These are phyloP conservation scores for Leptatherina wallacei DNA, from an alignment of 2,797 vertebrate species.

Conservation along the genomic window DNA sequence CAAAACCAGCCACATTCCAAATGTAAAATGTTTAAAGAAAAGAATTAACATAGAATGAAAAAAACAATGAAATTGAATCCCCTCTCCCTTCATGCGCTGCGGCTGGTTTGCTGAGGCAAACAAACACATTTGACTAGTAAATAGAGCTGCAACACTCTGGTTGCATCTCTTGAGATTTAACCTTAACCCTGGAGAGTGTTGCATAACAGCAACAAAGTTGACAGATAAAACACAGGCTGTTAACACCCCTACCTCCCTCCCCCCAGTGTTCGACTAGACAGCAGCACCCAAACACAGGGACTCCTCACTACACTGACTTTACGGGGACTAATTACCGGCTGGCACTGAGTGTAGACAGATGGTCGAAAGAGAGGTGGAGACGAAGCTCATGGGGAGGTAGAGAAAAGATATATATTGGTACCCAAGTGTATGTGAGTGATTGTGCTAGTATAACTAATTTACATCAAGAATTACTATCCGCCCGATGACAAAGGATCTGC, in stretches of 20 bases:
- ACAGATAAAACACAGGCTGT: slow-evolving; percentile 77
- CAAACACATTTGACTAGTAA: slow-evolving; percentile 55
- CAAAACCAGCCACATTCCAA: slow-evolving; percentile 34
- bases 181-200: slow-evolving; percentile 70
- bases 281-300: slow-evolving; percentile 75
- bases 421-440: slow-evolving; percentile 26
- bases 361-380: slow-evolving; percentile 52
- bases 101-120: slow-evolving; percentile 39
- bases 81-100: slow-evolving; percentile 2
- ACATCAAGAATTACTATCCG: slow-evolving; percentile 58
- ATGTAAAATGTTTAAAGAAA: slow-evolving; percentile 34
- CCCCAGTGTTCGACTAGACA: slow-evolving; percentile 70
- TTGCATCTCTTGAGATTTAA: slow-evolving; percentile 67
- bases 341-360: slow-evolving; percentile 74
- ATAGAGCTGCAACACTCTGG: slow-evolving; percentile 60
- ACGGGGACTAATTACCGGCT: slow-evolving; percentile 77
- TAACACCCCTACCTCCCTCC: slow-evolving; percentile 39
- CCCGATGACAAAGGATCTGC: slow-evolving; percentile 32
- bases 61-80: slow-evolving; percentile 27
- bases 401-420: slow-evolving; percentile 39
- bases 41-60: slow-evolving; percentile 53
- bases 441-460: slow-evolving; percentile 56
- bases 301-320: slow-evolving; percentile 73
- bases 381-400: slow-evolving; percentile 27
- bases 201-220: slow-evolving; percentile 72